Percentiles rank a stretch among this genome's conserved stretches.
phyloP scores from a whole-genome alignment of 2,888 invertebrate species.

The Apotomis betuletana region DNA sequence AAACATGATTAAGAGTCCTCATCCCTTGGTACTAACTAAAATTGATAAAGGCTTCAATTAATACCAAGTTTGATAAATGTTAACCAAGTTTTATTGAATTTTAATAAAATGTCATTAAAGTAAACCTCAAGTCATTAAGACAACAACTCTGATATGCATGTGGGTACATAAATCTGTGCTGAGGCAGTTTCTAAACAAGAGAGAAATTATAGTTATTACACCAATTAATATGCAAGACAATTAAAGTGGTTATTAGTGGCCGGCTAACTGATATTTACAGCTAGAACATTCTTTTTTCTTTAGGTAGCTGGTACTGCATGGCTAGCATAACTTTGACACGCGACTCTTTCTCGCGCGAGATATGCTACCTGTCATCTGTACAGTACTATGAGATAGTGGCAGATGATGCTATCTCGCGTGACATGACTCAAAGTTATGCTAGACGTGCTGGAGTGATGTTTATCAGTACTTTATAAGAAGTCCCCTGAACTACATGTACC shows the following conservation, averaged over 20 bases:
- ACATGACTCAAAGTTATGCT: too few species aligned
- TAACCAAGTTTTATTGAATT: too few species aligned
- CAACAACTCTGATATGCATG: not conserved
- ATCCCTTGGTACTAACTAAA: not conserved
- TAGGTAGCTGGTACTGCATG: not conserved
- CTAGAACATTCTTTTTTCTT: not conserved
- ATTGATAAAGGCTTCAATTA: not conserved
- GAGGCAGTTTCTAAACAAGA: not conserved
- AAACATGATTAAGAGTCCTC: too few species aligned
- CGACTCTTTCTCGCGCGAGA: too few species aligned
- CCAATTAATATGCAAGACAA: constrained; percentile 20
- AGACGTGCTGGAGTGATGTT: too few species aligned
- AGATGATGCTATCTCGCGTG: too few species aligned
- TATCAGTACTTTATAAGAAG: too few species aligned
- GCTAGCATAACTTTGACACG: too few species aligned
- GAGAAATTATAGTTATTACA: not conserved
- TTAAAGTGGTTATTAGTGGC: not conserved
- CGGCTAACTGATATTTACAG: not conserved
- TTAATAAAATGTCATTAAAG: not conserved
- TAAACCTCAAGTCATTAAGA: not conserved
- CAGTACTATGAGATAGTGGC: too few species aligned
- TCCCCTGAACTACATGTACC: too few species aligned
- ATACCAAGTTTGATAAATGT: not conserved
- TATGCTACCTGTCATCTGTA: too few species aligned
- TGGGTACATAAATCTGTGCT: not conserved